A percentile compares a stretch with the other conserved stretches of the same genome.
phyloP scores from a whole-genome alignment of 2,888 invertebrate species.

The Choristoneura rosaceana region DNA sequence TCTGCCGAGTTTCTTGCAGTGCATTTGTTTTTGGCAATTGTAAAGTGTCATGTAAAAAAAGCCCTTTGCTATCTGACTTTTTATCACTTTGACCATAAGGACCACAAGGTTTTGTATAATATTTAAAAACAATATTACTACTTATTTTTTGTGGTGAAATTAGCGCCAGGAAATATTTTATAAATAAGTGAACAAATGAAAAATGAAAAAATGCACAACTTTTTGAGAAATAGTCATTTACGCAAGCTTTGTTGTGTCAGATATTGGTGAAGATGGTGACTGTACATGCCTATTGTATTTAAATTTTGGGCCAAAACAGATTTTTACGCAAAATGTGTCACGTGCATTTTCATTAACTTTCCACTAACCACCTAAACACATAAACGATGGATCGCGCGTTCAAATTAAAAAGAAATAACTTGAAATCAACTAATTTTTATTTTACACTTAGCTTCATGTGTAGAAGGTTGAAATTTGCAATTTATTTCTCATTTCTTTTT shows the following conservation, averaged over 20 bases:
- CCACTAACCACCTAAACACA: conserved; percentile 29
- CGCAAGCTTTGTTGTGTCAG: background rate
- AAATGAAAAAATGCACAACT: no score
- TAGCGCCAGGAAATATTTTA: no score
- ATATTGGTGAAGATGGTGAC: background rate
- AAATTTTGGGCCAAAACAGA: background rate
- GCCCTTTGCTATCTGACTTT: no score
- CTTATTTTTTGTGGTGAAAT: no score
- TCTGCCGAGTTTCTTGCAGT: no score
- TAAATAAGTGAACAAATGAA: no score
- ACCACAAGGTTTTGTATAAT: no score
- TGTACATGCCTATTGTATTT: background rate
- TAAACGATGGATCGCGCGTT: conserved; percentile 10
- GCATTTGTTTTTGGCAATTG: no score
- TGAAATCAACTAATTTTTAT: background rate
- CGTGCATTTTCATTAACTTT: conserved; percentile 13
- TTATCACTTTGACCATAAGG: no score
- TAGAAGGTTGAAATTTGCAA: background rate
- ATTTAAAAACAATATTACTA: no score
- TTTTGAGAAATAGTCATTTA: no score
- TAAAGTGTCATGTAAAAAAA: no score
- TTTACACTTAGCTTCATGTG: background rate
- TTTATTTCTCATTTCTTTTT: background rate
- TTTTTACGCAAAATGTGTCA: conserved; percentile 10
- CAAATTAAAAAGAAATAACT: background rate